phyloP scores from a whole-genome alignment of 2,888 invertebrate genomes.

The Calameuta pallipes region DNA sequence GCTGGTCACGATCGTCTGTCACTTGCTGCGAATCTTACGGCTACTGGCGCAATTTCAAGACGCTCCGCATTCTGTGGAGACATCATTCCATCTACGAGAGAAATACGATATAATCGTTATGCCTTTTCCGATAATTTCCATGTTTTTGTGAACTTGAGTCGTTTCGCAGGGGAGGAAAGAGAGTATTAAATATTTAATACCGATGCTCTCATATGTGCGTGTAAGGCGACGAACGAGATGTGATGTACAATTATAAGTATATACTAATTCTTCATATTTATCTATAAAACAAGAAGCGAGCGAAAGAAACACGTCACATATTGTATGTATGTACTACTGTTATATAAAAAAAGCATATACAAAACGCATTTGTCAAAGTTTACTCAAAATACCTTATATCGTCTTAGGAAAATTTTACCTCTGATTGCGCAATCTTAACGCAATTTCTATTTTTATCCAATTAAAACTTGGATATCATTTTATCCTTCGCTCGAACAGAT shows the following conservation, averaged over 20 bases:
- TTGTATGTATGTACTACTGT: slow-evolving; percentile 5
- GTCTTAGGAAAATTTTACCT: background rate
- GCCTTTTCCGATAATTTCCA: background rate
- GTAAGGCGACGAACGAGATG: background rate
- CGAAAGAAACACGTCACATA: background rate
- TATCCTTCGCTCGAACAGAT: background rate
- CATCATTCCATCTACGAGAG: slow-evolving; percentile 2
- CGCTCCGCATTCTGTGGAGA: background rate
- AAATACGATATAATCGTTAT: background rate
- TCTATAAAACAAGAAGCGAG: slow-evolving; percentile 17
- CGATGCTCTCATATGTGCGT: background rate
- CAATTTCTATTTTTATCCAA: background rate
- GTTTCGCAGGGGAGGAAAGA: background rate
- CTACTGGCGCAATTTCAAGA: background rate
- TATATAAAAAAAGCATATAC: slow-evolving; percentile 1
- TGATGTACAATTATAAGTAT: slow-evolving; percentile 34
- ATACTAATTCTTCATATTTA: slow-evolving; percentile 30
- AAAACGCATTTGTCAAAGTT: background rate
- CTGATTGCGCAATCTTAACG: background rate
- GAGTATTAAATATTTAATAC: background rate
- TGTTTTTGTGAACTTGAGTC: background rate
- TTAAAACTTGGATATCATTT: background rate
- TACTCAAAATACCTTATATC: background rate
- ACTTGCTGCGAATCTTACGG: background rate
- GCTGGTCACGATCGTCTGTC: background rate